Base-by-base conservation (phyloP, 2,113 vertebrate species). In the Ia io region DNA sequence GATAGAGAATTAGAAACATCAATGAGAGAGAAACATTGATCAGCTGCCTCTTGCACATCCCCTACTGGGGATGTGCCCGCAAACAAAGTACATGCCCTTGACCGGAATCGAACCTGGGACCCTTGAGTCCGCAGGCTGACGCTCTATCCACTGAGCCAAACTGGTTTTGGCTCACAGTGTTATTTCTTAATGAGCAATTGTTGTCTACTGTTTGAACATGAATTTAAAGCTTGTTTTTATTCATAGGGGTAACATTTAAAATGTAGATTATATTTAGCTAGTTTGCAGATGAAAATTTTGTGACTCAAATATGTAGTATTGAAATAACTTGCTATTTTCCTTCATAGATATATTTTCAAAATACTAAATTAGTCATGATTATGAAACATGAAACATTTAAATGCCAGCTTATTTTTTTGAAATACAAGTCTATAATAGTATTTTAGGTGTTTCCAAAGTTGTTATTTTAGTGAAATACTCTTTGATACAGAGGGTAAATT, bases 191-290 rank as follows among this genome's bases (percentile, higher is more conserved):
- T 86, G 78, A 93, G n/a, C 32, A 94, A 23, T 86, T 94, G 53
- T 84, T 77, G 70, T 20, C 61, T 85, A 9, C 67, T 61, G 20
- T 93, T 94, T 86, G 77, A 77, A 69, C 8, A 61, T 91, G 67
- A 94, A 74, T 95, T 88, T 79, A 51, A 70, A 88, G 56, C 44
- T 85, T 89, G 69, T 70, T 97, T 96, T 92, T 83, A 65, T 30
- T 69, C 28, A 70, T 78, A 13, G 23, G 10, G 18, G 20, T 92
- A 89, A 51, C 63, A 93, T 93, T 93, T 88, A 67, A 84, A 88
- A 56, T 76, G 47, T 70, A 84, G 49, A 53, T 90, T 90, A 92
- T 95, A 82, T 76, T 91, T 93, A 89, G 44, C 23, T 90, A 47
- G 6, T 87, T 83, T 88, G 6, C 20, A 51, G 53, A 78, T 74